Evolutionary conservation across 2,888 invertebrate genomes (phyloP).

Genomic region (Marronus borbonicus): DNA sequence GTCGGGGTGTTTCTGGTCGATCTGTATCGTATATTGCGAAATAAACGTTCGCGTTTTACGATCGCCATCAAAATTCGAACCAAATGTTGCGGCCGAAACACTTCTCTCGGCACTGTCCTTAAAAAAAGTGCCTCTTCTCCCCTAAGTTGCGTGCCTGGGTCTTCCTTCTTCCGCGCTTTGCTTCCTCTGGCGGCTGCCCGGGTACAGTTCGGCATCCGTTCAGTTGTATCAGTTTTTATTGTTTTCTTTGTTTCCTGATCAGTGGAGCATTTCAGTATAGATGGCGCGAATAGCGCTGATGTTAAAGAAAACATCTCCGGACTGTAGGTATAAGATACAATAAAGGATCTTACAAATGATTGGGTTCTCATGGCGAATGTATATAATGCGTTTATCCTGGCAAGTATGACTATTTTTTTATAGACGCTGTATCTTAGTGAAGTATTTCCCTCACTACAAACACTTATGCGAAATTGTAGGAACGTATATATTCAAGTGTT

Average conservation of each 20-base stretch:
- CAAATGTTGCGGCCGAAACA: constrained; percentile 44
- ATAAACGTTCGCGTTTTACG: constrained; percentile 62
- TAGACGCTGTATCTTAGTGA: too few species aligned
- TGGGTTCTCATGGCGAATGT: constrained; percentile 28
- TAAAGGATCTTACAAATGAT: constrained; percentile 26
- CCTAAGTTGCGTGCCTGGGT: background rate
- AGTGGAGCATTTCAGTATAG: constrained; percentile 33
- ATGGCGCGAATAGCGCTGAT: constrained; percentile 31
- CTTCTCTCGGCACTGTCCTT: constrained; percentile 29
- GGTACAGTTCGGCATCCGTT: constrained; percentile 18
- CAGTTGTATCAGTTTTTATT: constrained; percentile 23
- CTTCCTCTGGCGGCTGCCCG: background rate
- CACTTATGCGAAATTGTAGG: too few species aligned
- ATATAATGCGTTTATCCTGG: background rate
- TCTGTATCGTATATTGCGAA: constrained; percentile 62
- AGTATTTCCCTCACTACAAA: too few species aligned
- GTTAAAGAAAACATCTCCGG: constrained; percentile 32
- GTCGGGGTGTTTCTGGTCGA: constrained; percentile 57
- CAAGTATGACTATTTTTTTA: background rate
- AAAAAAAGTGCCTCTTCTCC: constrained; percentile 33
- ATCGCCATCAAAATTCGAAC: constrained; percentile 56
- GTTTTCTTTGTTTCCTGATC: constrained; percentile 40
- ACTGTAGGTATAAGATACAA: constrained; percentile 7
- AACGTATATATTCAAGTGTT: too few species aligned
- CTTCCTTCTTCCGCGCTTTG: background rate